A percentile compares a stretch with the other conserved stretches of the same genome.
phyloP scores from a whole-genome alignment of 2,113 vertebrate species.

The Raja brachyura region DNA sequence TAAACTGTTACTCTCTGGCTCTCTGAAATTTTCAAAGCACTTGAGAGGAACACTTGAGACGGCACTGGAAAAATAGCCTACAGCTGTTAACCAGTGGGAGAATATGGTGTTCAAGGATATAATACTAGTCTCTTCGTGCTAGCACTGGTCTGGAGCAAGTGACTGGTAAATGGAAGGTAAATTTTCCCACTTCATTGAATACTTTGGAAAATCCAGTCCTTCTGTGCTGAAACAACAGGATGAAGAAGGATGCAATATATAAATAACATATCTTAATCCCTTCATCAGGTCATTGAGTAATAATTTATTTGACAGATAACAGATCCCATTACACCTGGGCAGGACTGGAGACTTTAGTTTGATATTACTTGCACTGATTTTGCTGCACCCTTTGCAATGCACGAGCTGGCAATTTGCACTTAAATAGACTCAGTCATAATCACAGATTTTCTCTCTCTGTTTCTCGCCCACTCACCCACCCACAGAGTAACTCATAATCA shows the following conservation, averaged over 20 bases:
- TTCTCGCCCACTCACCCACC: conserved; percentile 33
- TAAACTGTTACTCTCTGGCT: neutral
- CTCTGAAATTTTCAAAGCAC: neutral
- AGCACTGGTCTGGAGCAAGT: neutral
- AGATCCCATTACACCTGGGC: neutral
- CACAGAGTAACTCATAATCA: conserved; percentile 34
- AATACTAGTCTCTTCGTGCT: neutral
- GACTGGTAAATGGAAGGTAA: neutral
- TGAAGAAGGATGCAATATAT: neutral
- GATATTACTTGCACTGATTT: neutral
- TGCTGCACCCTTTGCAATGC: neutral
- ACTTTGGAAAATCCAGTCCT: neutral
- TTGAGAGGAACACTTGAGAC: neutral
- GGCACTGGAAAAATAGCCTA: neutral
- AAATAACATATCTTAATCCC: neutral
- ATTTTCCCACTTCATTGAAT: neutral
- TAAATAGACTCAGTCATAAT: conserved; percentile 1
- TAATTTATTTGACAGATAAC: neutral
- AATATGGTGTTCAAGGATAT: neutral
- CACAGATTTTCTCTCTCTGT: conserved; percentile 30
- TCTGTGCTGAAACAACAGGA: neutral
- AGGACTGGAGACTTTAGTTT: neutral
- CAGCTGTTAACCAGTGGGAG: neutral
- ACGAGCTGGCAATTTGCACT: conserved; percentile 21
- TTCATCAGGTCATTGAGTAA: neutral